phyloP scores from a whole-genome alignment of 2,797 vertebrate species.

The Lithobates sylvaticus region DNA sequence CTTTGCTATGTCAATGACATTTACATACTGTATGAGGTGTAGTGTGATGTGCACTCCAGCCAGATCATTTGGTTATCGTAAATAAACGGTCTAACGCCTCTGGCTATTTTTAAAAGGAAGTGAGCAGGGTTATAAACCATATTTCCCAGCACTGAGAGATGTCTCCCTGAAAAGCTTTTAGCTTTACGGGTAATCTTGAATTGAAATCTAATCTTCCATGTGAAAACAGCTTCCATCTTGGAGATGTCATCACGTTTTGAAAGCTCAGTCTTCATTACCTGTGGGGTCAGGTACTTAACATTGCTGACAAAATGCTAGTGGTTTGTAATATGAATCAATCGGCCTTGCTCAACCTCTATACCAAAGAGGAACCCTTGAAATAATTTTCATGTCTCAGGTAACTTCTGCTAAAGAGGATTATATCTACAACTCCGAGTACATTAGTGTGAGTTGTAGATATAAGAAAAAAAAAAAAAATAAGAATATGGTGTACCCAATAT shows the following conservation, averaged over 20 bases:
- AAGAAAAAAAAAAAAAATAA: no score
- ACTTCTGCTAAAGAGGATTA: no score
- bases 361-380: no score
- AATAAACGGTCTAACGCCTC: neutral
- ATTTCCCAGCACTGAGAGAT: neutral
- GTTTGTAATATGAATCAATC: neutral
- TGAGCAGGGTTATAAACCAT: neutral
- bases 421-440: no score
- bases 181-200: neutral
- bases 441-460: no score
- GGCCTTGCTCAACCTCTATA: no score
- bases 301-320: neutral
- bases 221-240: conserved; percentile 7
- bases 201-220: neutral
- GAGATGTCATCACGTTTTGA: conserved; percentile 1
- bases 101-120: neutral
- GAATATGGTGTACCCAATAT: no score
- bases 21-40: neutral
- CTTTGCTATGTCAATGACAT: neutral
- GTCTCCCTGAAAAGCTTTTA: conserved; percentile 3
- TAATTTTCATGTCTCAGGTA: no score
- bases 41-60: neutral
- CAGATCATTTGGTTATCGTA: neutral
- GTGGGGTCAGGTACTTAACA: neutral
- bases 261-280: conserved; percentile 3